Base-by-base conservation (phyloP, 2,113 vertebrate species). In the Solea senegalensis region DNA sequence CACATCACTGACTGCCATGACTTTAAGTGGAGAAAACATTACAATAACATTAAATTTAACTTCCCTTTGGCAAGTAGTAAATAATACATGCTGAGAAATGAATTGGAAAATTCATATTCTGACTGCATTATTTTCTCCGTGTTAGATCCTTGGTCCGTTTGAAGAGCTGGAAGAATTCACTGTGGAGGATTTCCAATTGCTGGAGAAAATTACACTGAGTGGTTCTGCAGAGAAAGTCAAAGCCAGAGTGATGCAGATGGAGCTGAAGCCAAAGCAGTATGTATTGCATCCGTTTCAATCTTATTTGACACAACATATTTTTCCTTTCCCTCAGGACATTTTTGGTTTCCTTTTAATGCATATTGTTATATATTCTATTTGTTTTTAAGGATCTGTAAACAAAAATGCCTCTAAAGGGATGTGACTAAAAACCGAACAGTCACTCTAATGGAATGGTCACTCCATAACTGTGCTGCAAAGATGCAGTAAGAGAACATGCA, bases 171-270 rank as follows among this genome's bases (percentile, higher is more conserved):
- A 94, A 21, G 93, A 94, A 70, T 95, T 98, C 66, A 89, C 82
- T 76, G 49, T 77, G 57, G 97, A 98, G 88, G 97, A 99, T 90
- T 99, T 99, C 78, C 89, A 91, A 67, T 92, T 99, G 79, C 88
- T 99, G 86, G 96, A 98, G 90, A 96, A 94, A 86, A 92, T 96
- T 82, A 95, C 95, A 5, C 92, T 95, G 45, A 94, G 90, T 74
- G 88, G 92, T 52, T 95, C 94, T 55, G 94, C 93, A 28, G 92
- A 95, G 74, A 95, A 96, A 88, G 94, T 99, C 87, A 95, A 94
- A 94, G 82, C 71, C 72, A 75, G 94, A 90, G 93, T 98, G 85
- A 95, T 95, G 91, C 92, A 94, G 91, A 97, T 95, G 92, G 91
- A 90, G 55, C 74, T 93, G 56, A 90, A 88, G 67, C 66, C 86